These are phyloP conservation scores for Plestiodon gilberti DNA, from an alignment of 2,113 vertebrate genomes.

Conservation along the genomic window DNA sequence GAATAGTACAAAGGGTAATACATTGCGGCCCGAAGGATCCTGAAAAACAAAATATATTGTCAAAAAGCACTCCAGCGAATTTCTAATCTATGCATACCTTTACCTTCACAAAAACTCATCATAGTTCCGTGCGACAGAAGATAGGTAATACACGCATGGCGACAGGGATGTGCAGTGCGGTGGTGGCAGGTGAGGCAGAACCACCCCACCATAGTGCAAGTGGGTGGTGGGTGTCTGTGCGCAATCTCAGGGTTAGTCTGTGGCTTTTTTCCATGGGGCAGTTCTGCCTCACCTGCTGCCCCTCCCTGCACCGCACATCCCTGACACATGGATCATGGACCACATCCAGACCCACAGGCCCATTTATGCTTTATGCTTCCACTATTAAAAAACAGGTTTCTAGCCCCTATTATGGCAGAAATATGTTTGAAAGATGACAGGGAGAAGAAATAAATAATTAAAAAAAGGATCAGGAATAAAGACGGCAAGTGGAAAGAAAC, in stretches of 20 bases:
- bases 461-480: not conserved
- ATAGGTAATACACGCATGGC: too few relatives aligned
- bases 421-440: not conserved
- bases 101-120: not conserved
- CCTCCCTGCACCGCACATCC: too few relatives aligned
- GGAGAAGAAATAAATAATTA: too few relatives aligned
- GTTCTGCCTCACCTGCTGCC: too few relatives aligned
- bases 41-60: constrained; percentile 58
- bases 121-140: too few relatives aligned
- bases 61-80: not conserved
- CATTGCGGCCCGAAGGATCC: constrained; percentile 91
- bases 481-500: not conserved
- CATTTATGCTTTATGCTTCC: not conserved
- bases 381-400: not conserved
- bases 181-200: too few relatives aligned
- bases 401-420: not conserved
- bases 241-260: too few relatives aligned
- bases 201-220: too few relatives aligned
- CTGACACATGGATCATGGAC: too few relatives aligned
- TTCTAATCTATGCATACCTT: constrained; percentile 7
- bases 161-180: too few relatives aligned
- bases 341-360: not conserved
- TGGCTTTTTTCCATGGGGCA: too few relatives aligned
- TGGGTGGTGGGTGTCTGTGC: too few relatives aligned
- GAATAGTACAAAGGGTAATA: constrained; percentile 81